Conservation (phyloP, 2,113 vertebrate species). For the Antennarius striatus region DNA sequence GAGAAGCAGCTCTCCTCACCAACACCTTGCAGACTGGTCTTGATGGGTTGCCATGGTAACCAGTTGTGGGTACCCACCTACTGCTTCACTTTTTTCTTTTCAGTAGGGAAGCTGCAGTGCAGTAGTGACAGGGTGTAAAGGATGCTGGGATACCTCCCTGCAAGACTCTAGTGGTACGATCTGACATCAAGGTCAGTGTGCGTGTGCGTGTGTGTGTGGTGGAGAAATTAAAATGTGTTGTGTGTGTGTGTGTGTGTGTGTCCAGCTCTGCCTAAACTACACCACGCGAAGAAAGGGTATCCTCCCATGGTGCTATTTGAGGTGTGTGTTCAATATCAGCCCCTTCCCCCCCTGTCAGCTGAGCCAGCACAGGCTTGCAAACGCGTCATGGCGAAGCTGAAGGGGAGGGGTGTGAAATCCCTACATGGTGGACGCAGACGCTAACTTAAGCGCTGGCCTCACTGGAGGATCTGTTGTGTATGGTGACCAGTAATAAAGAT, state of each 20-base stretch:
- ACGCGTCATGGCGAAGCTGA: constrained; percentile 20
- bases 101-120: constrained; percentile 49
- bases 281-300: constrained; percentile 41
- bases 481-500: not conserved
- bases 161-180: constrained; percentile 23
- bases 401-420: constrained; percentile 40
- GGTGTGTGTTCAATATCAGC: constrained; percentile 35
- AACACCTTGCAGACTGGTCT: constrained; percentile 39
- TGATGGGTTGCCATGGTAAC: constrained; percentile 64
- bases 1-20: constrained; percentile 26
- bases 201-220: constrained; percentile 1
- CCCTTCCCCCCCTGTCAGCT: constrained; percentile 41
- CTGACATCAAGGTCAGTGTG: constrained; percentile 59
- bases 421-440: constrained; percentile 5
- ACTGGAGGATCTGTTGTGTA: not conserved
- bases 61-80: constrained; percentile 30
- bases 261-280: not conserved
- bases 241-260: not conserved
- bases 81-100: not conserved
- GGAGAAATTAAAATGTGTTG: not conserved
- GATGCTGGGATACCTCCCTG: constrained; percentile 39
- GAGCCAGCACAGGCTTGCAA: constrained; percentile 53
- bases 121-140: constrained; percentile 22
- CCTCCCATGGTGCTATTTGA: constrained; percentile 8
- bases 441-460: constrained; percentile 4